A percentile compares a stretch with the other conserved stretches of the same genome.
phyloP scores from a whole-genome alignment of 2,797 vertebrate species.

The Ibycter americanus region DNA sequence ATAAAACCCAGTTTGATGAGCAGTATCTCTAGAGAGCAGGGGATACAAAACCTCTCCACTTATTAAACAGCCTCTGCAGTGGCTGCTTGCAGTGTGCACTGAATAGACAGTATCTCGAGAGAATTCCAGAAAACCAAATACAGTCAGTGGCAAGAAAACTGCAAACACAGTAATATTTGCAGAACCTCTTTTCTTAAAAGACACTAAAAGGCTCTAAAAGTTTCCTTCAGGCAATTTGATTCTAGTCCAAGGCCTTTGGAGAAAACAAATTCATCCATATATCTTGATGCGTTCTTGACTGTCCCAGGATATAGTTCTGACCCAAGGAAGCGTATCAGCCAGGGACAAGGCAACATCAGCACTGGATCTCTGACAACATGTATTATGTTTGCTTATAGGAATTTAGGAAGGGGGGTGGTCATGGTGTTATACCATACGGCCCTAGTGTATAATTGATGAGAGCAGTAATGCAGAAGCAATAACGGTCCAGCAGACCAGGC shows the following conservation, averaged over 20 bases:
- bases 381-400: neutral
- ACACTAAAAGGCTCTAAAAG: neutral
- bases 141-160: neutral
- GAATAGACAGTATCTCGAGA: neutral
- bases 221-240: constrained; percentile 29
- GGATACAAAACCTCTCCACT: neutral
- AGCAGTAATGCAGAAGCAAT: neutral
- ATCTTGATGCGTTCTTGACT: neutral
- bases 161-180: neutral
- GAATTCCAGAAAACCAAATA: neutral
- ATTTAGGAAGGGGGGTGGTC: neutral
- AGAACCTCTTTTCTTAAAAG: neutral
- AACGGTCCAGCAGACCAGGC: neutral
- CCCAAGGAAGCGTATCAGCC: neutral
- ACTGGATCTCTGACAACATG: neutral
- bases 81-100: neutral
- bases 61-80: neutral
- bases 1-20: neutral
- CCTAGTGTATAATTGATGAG: neutral
- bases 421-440: neutral
- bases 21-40: neutral
- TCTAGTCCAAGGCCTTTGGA: constrained; percentile 13
- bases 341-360: neutral
- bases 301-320: neutral
- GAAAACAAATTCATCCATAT: neutral